Evolutionary conservation across 2,113 vertebrate genomes (phyloP).

Genomic region (Mesoclemmys tuberculata): DNA sequence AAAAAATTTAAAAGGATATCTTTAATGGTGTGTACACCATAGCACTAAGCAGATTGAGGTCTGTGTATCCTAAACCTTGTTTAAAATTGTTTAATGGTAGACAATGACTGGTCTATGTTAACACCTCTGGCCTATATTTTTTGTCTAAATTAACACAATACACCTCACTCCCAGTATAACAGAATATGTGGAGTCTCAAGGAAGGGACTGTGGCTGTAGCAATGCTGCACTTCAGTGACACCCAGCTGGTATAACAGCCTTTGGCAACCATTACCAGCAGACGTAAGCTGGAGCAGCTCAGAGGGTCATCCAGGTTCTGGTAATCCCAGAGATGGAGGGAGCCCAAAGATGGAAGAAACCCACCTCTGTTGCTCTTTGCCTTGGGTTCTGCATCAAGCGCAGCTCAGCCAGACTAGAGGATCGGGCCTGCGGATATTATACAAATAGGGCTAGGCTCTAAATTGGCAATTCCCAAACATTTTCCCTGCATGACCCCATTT

Average conservation of each 20-base stretch:
- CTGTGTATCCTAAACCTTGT: not conserved
- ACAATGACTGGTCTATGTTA: not conserved
- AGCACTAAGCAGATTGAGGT: not conserved
- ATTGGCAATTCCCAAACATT: too few species aligned
- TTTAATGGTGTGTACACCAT: not conserved
- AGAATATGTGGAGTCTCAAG: too few species aligned
- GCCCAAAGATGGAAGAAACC: not conserved
- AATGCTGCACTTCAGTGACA: not conserved
- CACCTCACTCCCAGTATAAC: not conserved
- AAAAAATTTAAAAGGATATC: not conserved
- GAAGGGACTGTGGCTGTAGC: not conserved
- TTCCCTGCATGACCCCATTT: too few species aligned
- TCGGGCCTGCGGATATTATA: not conserved
- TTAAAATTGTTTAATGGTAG: not conserved
- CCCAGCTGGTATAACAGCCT: not conserved
- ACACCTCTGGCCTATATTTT: not conserved
- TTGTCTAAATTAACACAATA: not conserved
- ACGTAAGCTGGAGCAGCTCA: not conserved
- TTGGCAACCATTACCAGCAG: not conserved
- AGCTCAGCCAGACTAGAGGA: not conserved
- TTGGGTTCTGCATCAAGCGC: not conserved
- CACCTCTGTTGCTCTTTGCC: not conserved
- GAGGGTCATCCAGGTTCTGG: not conserved
- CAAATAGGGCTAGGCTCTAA: not conserved
- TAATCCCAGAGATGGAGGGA: rapidly evolving